phyloP scores from a whole-genome alignment of 1,140 invertebrate genomes.

The Daktulosphaira vitifoliae region DNA sequence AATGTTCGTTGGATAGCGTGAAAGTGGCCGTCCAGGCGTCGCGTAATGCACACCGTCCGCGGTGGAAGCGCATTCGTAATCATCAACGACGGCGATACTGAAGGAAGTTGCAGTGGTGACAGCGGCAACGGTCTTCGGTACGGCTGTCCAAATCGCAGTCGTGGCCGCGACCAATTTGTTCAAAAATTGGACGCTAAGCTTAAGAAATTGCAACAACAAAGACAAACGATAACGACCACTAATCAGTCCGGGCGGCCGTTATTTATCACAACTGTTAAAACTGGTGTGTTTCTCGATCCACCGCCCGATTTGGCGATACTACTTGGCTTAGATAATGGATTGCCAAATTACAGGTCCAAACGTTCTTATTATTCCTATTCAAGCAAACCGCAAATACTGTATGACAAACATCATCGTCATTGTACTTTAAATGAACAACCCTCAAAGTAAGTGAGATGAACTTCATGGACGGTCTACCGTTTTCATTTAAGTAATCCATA shows the following conservation, averaged over 20 bases:
- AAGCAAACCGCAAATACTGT: constrained; percentile 50
- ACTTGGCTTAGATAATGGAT: constrained; percentile 47
- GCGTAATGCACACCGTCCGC: not conserved
- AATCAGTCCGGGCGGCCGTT: constrained; percentile 35
- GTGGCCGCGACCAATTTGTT: constrained; percentile 48
- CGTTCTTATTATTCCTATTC: constrained; percentile 51
- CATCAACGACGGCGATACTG: constrained; percentile 35
- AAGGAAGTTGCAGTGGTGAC: constrained; percentile 41
- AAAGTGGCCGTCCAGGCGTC: not conserved
- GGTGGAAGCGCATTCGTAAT: not conserved
- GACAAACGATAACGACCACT: not conserved
- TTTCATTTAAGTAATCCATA: too few species aligned
- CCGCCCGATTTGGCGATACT: constrained; percentile 60
- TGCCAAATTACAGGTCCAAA: constrained; percentile 41
- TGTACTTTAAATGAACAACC: not conserved
- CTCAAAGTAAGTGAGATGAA: not conserved
- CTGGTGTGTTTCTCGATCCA: constrained; percentile 65
- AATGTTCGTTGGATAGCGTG: not conserved
- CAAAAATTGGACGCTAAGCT: constrained; percentile 56
- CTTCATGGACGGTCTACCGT: too few species aligned
- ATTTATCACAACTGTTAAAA: constrained; percentile 69
- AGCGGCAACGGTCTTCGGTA: constrained; percentile 39
- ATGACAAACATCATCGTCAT: constrained; percentile 35
- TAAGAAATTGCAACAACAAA: constrained; percentile 49
- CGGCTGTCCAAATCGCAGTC: constrained; percentile 39